Conservation (phyloP, 2,797 vertebrate genomes). For the Characodon lateralis region DNA sequence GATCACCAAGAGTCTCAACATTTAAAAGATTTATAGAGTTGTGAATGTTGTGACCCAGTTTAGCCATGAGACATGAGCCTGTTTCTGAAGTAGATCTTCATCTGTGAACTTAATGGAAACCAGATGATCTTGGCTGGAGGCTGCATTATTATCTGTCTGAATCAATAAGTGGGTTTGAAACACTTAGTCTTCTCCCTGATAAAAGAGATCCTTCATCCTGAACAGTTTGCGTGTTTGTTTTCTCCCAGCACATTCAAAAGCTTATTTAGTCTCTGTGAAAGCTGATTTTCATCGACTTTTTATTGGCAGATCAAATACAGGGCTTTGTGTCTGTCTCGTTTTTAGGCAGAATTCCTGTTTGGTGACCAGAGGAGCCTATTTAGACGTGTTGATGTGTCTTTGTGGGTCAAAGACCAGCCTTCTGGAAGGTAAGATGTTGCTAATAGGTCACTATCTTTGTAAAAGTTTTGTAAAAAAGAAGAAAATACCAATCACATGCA, state of each 20-base stretch:
- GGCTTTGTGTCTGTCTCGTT: slow-evolving; percentile 17
- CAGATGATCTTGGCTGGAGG: slow-evolving; percentile 36
- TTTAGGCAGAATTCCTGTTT: slow-evolving; percentile 87
- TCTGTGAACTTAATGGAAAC: slow-evolving; percentile 34
- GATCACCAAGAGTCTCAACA: neutral
- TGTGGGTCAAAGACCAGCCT: slow-evolving; percentile 66
- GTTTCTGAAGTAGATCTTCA: slow-evolving; percentile 12
- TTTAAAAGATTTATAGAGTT: slow-evolving; percentile 7
- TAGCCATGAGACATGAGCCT: slow-evolving; percentile 32
- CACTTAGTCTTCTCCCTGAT: slow-evolving; percentile 11
- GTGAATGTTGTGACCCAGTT: slow-evolving; percentile 20
- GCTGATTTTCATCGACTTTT: slow-evolving; percentile 7
- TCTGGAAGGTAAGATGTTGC: slow-evolving; percentile 65
- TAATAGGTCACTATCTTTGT: slow-evolving; percentile 6
- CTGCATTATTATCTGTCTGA: slow-evolving; percentile 15
- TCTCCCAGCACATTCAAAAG: neutral
- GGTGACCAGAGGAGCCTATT: slow-evolving; percentile 89
- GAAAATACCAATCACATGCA: neutral
- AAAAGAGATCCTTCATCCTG: slow-evolving; percentile 17
- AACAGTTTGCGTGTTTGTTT: slow-evolving; percentile 2
- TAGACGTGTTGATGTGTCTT: slow-evolving; percentile 86
- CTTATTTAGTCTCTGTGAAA: neutral
- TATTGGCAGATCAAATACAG: neutral
- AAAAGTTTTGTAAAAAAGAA: neutral
- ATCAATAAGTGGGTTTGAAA: slow-evolving; percentile 9